Evolutionary conservation across 2,797 vertebrate genomes (phyloP).

Genomic region (Pseudochaenichthys georgianus): DNA sequence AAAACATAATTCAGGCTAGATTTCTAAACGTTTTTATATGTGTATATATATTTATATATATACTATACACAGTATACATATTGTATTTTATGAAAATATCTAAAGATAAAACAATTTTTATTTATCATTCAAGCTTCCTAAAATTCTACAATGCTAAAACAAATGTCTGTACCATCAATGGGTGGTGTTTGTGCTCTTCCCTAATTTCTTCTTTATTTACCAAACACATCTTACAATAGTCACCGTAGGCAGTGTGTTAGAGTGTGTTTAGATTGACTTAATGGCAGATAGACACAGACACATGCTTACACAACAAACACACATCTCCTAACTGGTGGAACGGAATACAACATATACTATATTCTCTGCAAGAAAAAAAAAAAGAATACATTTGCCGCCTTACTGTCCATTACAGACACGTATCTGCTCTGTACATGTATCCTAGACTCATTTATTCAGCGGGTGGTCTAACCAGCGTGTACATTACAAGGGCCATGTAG

Average conservation of each 20-base stretch:
- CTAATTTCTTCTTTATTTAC: constrained; percentile 3
- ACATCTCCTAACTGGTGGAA: background rate
- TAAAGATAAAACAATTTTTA: background rate
- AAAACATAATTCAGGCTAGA: background rate
- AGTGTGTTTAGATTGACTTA: background rate
- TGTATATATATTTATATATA: no score
- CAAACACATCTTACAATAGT: background rate
- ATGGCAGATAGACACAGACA: background rate
- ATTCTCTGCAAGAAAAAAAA: background rate
- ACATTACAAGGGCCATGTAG: constrained; percentile 81
- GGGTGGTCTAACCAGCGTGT: constrained; percentile 71
- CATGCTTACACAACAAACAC: no score
- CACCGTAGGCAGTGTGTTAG: background rate
- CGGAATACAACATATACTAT: constrained; percentile 11
- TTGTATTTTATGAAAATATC: background rate
- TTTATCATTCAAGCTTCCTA: background rate
- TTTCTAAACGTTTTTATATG: background rate
- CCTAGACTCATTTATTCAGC: constrained; percentile 63
- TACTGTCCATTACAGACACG: constrained; percentile 49
- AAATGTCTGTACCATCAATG: background rate
- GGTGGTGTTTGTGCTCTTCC: background rate
- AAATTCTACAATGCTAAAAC: constrained; percentile 2
- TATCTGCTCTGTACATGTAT: constrained; percentile 50
- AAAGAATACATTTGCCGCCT: constrained; percentile 27
- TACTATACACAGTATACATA: background rate